phyloP scores from a whole-genome alignment of 92 coral and sea anemone species.

The Porites lobata region DNA sequence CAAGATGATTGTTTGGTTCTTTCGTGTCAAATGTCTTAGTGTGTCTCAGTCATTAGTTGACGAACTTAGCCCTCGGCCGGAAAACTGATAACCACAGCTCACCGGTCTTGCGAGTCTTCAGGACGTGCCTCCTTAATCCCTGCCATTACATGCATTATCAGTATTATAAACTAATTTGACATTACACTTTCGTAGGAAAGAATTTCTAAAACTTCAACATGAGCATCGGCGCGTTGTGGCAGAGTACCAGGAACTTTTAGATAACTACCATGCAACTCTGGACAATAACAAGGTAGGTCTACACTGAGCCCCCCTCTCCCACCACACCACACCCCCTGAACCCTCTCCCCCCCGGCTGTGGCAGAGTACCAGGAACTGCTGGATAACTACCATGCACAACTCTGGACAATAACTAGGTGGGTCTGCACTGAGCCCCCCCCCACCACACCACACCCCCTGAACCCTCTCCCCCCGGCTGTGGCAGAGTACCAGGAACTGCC shows the following conservation, averaged over 20 bases:
- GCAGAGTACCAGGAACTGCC: conserved; percentile 50
- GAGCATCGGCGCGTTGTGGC: conserved; percentile 24
- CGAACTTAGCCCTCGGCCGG: too few relatives aligned
- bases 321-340: neutral
- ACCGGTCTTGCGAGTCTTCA: too few relatives aligned
- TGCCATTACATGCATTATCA: too few relatives aligned
- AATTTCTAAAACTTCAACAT: conserved; percentile 5
- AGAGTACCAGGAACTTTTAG: conserved; percentile 45
- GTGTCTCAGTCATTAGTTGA: too few relatives aligned
- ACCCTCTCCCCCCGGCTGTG: neutral
- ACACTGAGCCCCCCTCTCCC: neutral
- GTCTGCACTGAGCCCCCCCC: neutral
- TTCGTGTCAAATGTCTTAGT: too few relatives aligned
- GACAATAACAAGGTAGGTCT: conserved; percentile 45
- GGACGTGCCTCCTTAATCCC: too few relatives aligned
- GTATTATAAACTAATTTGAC: too few relatives aligned
- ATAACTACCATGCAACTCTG: conserved; percentile 23
- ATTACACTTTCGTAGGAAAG: conserved; percentile 33
- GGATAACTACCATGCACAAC: conserved; percentile 23
- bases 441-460: neutral
- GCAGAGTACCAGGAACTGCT: conserved; percentile 50
- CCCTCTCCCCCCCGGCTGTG: neutral
- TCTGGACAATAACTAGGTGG: conserved; percentile 43
- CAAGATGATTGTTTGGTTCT: too few relatives aligned
- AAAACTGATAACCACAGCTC: too few relatives aligned